Evolutionary conservation across 2,113 vertebrate species (phyloP).

Genomic region (Stegastes partitus): DNA sequence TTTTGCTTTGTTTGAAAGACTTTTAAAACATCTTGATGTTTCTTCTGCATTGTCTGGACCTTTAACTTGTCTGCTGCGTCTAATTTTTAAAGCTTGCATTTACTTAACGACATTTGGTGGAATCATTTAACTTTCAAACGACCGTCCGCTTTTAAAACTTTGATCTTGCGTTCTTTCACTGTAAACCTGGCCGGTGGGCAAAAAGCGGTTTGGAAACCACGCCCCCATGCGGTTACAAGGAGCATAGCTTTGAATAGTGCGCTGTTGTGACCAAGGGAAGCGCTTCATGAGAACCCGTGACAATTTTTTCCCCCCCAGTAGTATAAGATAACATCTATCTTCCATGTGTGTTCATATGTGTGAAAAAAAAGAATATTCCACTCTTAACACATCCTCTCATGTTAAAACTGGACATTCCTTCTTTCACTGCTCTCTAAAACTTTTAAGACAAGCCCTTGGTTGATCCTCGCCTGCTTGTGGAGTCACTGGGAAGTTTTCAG

Average conservation of each 20-base stretch:
- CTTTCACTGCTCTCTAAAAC: neutral
- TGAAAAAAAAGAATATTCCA: too few relatives aligned
- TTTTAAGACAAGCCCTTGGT: neutral
- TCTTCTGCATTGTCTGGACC: too few relatives aligned
- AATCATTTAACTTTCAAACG: neutral
- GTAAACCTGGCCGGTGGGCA: neutral
- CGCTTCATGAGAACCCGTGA: conserved; percentile 1
- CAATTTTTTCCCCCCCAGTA: too few relatives aligned
- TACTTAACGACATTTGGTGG: too few relatives aligned
- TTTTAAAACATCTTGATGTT: too few relatives aligned
- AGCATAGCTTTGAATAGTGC: conserved; percentile 13
- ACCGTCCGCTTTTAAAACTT: neutral
- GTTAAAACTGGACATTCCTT: neutral
- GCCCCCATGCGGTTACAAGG: conserved; percentile 69
- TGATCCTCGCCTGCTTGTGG: conserved; percentile 19
- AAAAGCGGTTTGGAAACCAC: conserved; percentile 51
- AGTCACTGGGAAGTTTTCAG: conserved; percentile 58
- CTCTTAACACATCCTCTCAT: too few relatives aligned
- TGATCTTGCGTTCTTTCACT: too few relatives aligned
- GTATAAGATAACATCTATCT: neutral
- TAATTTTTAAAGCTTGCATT: too few relatives aligned
- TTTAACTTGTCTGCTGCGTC: too few relatives aligned
- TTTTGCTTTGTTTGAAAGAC: too few relatives aligned
- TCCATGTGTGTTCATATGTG: neutral
- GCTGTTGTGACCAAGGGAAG: neutral